Evolutionary conservation across 1,140 invertebrate species (phyloP).

Genomic region (Epicauta chinensis): DNA sequence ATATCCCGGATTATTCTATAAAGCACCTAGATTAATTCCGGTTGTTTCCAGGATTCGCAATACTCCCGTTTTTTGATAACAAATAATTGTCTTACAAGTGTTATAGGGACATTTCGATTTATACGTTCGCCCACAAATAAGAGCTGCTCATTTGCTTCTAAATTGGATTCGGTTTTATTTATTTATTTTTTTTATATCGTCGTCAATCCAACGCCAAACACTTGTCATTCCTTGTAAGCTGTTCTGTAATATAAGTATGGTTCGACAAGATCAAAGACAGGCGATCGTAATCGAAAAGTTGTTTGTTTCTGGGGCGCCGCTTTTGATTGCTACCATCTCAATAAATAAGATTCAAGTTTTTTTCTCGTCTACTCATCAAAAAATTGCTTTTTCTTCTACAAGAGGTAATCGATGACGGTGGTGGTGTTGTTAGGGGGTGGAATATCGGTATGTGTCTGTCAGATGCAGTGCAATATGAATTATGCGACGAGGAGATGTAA

Average conservation of each 20-base stretch:
- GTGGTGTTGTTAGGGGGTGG: slow-evolving; percentile 2
- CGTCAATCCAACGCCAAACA: background rate
- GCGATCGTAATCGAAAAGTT: slow-evolving; percentile 19
- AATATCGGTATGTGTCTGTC: slow-evolving; percentile 3
- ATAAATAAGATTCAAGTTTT: too few relatives aligned
- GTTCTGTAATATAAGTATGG: slow-evolving; percentile 2
- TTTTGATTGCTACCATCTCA: slow-evolving; percentile 6
- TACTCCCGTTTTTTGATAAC: slow-evolving; percentile 4
- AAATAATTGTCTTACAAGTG: slow-evolving; percentile 4
- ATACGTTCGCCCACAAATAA: background rate
- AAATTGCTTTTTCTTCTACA: too few relatives aligned
- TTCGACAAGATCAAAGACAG: slow-evolving; percentile 16
- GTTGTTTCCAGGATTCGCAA: slow-evolving; percentile 8
- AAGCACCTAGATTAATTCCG: slow-evolving; percentile 13
- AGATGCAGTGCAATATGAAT: slow-evolving; percentile 9
- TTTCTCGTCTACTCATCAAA: too few relatives aligned
- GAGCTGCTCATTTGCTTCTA: slow-evolving; percentile 17
- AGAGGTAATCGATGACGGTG: background rate
- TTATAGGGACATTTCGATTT: too few relatives aligned
- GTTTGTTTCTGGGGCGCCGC: slow-evolving; percentile 13
- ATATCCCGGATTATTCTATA: slow-evolving; percentile 15
- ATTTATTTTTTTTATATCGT: slow-evolving; percentile 17
- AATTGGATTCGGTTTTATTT: slow-evolving; percentile 19
- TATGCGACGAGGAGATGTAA: slow-evolving; percentile 9
- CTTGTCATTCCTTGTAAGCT: slow-evolving; percentile 13